phyloP scores from a whole-genome alignment of 64 coral and sea anemone species.

The Montipora efflorescens region DNA sequence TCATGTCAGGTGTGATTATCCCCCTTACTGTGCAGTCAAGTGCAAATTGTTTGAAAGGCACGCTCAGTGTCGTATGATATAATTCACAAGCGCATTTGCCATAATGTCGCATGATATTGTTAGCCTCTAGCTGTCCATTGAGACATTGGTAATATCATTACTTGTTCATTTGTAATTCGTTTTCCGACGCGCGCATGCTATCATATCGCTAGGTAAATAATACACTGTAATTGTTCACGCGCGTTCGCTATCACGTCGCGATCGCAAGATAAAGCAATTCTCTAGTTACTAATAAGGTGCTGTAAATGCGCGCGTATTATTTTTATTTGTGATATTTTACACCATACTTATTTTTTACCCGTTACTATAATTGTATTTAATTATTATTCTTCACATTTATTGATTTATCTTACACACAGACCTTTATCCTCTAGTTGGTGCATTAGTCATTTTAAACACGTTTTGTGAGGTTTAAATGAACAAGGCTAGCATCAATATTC shows the following conservation, averaged over 20 bases:
- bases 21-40: too few relatives aligned
- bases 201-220: not conserved
- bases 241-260: not conserved
- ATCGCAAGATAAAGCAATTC: too few relatives aligned
- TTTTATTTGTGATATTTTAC: not conserved
- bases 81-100: too few relatives aligned
- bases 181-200: not conserved
- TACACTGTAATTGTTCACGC: not conserved
- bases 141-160: too few relatives aligned
- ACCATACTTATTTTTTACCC: not conserved
- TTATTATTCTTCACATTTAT: not conserved
- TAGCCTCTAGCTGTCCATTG: not conserved
- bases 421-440: not conserved
- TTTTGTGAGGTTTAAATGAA: not conserved
- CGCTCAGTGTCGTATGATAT: too few relatives aligned
- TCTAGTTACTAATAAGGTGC: not conserved
- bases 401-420: not conserved
- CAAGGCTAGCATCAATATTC: not conserved
- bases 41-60: too few relatives aligned
- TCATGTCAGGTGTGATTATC: too few relatives aligned
- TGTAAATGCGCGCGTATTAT: not conserved
- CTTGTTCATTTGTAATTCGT: not conserved
- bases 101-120: not conserved
- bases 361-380: not conserved
- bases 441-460: not conserved